Conservation (phyloP, 2,797 vertebrate genomes). For the Hylomyscus alleni region DNA sequence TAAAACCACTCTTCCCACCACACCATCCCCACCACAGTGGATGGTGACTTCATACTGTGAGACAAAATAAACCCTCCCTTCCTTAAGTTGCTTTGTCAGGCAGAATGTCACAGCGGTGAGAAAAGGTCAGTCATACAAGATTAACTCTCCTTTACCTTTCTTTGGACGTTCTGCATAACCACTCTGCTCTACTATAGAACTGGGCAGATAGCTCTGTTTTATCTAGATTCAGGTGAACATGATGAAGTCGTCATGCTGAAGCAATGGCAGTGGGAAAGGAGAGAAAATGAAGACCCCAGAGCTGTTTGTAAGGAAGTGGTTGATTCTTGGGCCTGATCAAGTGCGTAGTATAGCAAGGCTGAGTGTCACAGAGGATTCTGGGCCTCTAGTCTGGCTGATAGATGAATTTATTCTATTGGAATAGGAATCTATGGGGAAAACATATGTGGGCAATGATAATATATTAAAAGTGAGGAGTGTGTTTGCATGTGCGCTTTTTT, state of each 20-base stretch:
- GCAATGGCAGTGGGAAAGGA: neutral
- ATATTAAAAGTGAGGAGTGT: neutral
- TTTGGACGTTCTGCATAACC: neutral
- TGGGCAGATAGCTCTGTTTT: neutral
- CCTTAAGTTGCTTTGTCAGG: neutral
- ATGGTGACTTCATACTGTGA: neutral
- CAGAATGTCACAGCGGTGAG: neutral
- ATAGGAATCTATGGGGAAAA: slow-evolving; percentile 29
- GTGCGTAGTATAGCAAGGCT: neutral
- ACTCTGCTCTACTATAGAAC: neutral
- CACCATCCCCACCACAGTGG: neutral
- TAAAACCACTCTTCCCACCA: neutral
- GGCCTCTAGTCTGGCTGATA: neutral
- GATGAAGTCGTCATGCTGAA: neutral
- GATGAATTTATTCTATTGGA: neutral
- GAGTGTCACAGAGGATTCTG: neutral
- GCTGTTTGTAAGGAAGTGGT: neutral
- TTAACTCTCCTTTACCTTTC: neutral
- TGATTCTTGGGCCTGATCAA: neutral
- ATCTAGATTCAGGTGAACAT: neutral
- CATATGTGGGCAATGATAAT: neutral
- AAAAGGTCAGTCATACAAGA: neutral
- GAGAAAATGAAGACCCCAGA: neutral
- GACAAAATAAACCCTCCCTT: neutral
- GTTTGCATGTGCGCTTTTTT: neutral